Evolutionary conservation across 2,888 invertebrate genomes (phyloP), one percentile per base, ranked within the genome.

Genomic region (Tenthredo amoena): DNA sequence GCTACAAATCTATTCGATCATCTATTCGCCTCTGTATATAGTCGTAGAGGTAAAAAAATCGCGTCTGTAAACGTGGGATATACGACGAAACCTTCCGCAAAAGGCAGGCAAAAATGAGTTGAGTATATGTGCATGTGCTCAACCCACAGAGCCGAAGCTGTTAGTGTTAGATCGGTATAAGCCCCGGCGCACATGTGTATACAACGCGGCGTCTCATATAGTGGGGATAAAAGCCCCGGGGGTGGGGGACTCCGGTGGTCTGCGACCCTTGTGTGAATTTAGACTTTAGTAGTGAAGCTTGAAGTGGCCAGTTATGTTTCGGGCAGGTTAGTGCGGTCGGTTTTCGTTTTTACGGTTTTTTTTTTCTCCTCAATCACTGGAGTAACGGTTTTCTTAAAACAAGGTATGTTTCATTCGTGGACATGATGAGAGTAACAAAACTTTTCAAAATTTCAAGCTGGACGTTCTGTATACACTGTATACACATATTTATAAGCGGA

Each of bases 211-310:
- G 21, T 43, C 18, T 4, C 10, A 4, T 2, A 71, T 26, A 37
- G 72, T 74, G 72, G 72, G 72, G 21, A 43, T 74, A 74, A 43
- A 74, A 43, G 26, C 3, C n/a, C 18, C 43, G 40, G 40, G 40
- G 72, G 72, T 40, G 43, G 40, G 72, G 72, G 72, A 43, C 40
- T 12, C n/a, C 81, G 81, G 81, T 81, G 12, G 37, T 81, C 62
- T 62, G 34, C 81, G 50, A 81, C 81, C 81, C 81, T 81, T 81
- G 81, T 62, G 31, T 81, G 62, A 81, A 81, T 81, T 81, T 81
- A 81, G 81, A 81, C 10, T 34, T 62, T 62, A 81, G 81, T 81
- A 62, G 34, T 62, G 74, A 62, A 79, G 58, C 62, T 62, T n/a
- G 62, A 81, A n/a, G 62, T 40, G 81, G 81, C 81, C 62, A 62